Conservation (phyloP, 2,797 vertebrate species). For the Falco columbarius region DNA sequence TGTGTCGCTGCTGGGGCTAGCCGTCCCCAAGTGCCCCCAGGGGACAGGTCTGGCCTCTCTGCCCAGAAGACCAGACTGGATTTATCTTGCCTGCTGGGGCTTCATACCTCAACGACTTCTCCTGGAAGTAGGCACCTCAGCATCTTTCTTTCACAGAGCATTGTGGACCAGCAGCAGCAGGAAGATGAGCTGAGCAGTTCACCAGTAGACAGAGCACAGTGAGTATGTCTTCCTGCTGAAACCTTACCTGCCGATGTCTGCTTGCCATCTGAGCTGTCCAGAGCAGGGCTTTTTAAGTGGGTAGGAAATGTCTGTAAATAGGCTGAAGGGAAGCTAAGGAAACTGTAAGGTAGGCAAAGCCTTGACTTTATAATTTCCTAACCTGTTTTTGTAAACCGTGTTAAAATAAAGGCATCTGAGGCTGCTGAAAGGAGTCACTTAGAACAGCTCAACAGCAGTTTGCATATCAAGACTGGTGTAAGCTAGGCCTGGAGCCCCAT, state of each 20-base stretch:
- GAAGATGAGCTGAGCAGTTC: not conserved
- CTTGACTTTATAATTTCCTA: not conserved
- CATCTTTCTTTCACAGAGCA: not conserved
- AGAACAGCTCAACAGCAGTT: not conserved
- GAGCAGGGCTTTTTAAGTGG: accelerated
- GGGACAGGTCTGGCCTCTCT: not conserved
- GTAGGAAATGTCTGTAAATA: not conserved
- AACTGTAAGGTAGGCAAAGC: not conserved
- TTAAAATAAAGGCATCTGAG: not conserved
- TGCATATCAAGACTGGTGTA: not conserved
- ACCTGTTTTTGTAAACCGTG: not conserved
- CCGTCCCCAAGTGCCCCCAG: not conserved
- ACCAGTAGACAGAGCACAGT: not conserved
- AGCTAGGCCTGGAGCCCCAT: not conserved
- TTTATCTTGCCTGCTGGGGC: not conserved
- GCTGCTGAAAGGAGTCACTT: not conserved
- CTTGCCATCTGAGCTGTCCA: not conserved
- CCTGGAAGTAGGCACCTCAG: not conserved
- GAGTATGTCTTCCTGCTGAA: not conserved
- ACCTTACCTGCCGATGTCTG: not conserved
- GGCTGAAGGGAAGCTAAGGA: not conserved
- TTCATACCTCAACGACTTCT: not conserved
- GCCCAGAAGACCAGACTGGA: not conserved
- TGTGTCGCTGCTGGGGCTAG: not conserved
- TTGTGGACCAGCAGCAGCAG: not conserved